Evolutionary conservation across 2,113 vertebrate genomes (phyloP).

Genomic region (Cottus gobio): DNA sequence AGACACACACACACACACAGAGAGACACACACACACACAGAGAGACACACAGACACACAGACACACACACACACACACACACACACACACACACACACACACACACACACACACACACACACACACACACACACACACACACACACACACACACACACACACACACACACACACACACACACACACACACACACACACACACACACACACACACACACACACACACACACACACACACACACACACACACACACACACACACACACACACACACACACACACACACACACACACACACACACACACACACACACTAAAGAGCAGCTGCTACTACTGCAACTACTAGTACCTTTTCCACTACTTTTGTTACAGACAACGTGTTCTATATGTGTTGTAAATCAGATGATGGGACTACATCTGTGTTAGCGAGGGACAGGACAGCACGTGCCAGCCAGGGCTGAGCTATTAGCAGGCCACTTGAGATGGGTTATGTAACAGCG

Average conservation of each 20-base stretch:
- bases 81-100: too few species aligned
- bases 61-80: conserved; percentile 4
- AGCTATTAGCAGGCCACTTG: conserved; percentile 85
- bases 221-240: conserved; percentile 1
- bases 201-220: not conserved
- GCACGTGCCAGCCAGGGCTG: conserved; percentile 82
- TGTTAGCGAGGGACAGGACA: conserved; percentile 61
- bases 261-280: too few species aligned
- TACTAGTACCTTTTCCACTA: conserved; percentile 10
- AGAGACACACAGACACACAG: not conserved
- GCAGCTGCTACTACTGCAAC: conserved; percentile 18
- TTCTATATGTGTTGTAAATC: conserved; percentile 67
- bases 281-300: not conserved
- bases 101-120: too few species aligned
- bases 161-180: too few species aligned
- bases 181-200: too few species aligned
- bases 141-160: not conserved
- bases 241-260: too few species aligned
- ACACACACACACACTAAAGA: conserved; percentile 12
- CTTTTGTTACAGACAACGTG: conserved; percentile 28
- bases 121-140: not conserved
- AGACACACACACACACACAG: too few species aligned
- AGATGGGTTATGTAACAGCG: conserved; percentile 84
- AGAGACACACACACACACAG: too few species aligned
- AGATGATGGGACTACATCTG: conserved; percentile 52